Base-by-base conservation (phyloP, 2,888 invertebrate genomes). In the Prenolepis imparis region DNA sequence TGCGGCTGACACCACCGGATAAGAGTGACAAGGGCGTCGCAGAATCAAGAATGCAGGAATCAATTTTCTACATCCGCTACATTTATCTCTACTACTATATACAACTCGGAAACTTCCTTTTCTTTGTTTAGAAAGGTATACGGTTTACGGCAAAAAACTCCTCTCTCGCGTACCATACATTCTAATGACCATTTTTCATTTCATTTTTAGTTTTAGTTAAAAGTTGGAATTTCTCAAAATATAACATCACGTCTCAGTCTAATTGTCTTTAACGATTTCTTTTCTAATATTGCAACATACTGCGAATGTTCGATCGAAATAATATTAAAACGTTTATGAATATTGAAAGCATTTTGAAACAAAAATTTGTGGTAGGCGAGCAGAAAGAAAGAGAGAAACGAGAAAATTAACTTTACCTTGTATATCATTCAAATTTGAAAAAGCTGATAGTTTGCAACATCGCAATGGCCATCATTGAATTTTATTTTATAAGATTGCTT, bases 1-100 rank as follows among this genome's bases (percentile, higher is more conserved):
- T 82, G 66, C 64, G 64, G 66, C 82, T 75, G 74, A 74, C 82
- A 75, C 57, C 82, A 32, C 66, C 64, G 74, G 82, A 82, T 82
- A 75, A 82, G 70, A 80, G 78, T 59, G 78, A 80, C 70, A 68
- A 78, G 59, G 70, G 44, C 24, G 59, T 36, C 59, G 70, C 68
- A 3, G 70, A 80, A 80, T 80, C 78, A 80, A 80, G 68, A 80
- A 80, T 80, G 59, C 59, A 59, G 44, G 44, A 80, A 80, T 80
- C 75, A 63, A 75, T 68, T 52, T 75, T 48, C 72, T 57, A 64
- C 64, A 64, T 68, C 44, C 82, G 66, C 75, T 36, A 48, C 67
- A 44, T 82, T 64, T 75, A 75, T 66, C 57, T 57, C 44, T 18
- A 28, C 44, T 59, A 32, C 15, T 75, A 75, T 77, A 41, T 73